Evolutionary conservation across 2,797 vertebrate genomes (phyloP), one percentile per base, ranked within the genome.

Genomic region (Triplophysa yarkandensis): DNA sequence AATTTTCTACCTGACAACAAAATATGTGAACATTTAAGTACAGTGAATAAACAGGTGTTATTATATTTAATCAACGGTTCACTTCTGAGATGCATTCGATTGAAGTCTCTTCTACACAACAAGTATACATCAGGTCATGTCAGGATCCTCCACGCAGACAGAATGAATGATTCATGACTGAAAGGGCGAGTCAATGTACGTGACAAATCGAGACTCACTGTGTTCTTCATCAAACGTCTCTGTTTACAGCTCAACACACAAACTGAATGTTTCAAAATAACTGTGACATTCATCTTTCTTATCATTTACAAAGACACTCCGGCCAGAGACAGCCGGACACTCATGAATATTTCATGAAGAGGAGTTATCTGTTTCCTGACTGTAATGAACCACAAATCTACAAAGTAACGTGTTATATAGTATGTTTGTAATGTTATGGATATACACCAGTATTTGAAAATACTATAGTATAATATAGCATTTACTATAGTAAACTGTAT

Each of bases 61-160:
- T n/a, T n/a, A n/a, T n/a, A n/a, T n/a, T n/a, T n/a, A n/a, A n/a
- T n/a, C n/a, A n/a, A n/a, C n/a, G n/a, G n/a, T n/a, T n/a, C n/a
- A n/a, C n/a, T n/a, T n/a, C n/a, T n/a, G n/a, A n/a, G n/a, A n/a
- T n/a, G n/a, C n/a, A n/a, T n/a, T n/a, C n/a, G n/a, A n/a, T n/a
- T n/a, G n/a, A n/a, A n/a, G n/a, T 28, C 55, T 25, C 39, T 28
- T 19, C 43, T 28, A 21, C 43, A 54, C 27, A 46, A 34, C 68
- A 60, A 44, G n/a, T 28, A 32, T 19, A 28, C 6, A 55, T 55
- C 52, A 55, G 52, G 52, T 55, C 52, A 55, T 28, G 23, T 55
- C 14, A 55, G 52, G 25, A 5, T 55, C 52, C 25, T 28, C 50
- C 23, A 54, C 52, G 25, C 5, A 25, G 50, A 28, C 52, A 7